Evolutionary conservation across 2,113 vertebrate genomes (phyloP), one percentile per base, ranked within the genome.

Genomic region (Colossoma macropomum): DNA sequence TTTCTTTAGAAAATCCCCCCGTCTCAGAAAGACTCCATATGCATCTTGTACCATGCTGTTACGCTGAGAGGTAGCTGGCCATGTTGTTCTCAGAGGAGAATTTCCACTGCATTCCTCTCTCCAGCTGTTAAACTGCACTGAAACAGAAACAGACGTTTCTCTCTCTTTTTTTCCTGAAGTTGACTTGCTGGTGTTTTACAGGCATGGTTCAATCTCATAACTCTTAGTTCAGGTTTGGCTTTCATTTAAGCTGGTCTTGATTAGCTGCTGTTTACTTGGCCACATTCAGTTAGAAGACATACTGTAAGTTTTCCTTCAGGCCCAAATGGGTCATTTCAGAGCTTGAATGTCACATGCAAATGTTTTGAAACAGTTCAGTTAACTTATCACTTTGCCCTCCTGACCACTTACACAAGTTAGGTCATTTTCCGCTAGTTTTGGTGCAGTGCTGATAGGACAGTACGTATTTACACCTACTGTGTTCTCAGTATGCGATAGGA

Each of bases 91-190:
- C 66, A 81, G 56, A 69, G 32, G 23, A 30, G 75, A 60, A 23
- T 65, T 84, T 86, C 82, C 76, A 75, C 28, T 71, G 54, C 88
- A 89, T 92, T 90, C 87, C 84, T 86, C 28, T 66, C 16, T 71
- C 54, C 83, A 87, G 91, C 86, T 93, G 91, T 84, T 80, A 66
- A 89, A 82, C 65, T 86, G 86, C 85, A 72, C 32, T 1, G 48
- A 66, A 82, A 59, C 16, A 62, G 86, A 77, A 77, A 86, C 77
- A 79, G 73, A 62, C 48, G 56, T 85, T 66, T 85, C 86, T 86
- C 69, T 84, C 5, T 45, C 71, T 75, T 16, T 23, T 34, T 41
- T 60, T 16, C 13, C 17, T 38, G 21, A 84, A 73, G 78, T 77
- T 76, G 72, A 88, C 77, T 89, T 21, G 25, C 80, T 87, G 88